Evolutionary conservation across 2,797 vertebrate species (phyloP), one percentile per base, ranked within the genome.

Genomic region (Lithobates pipiens): DNA sequence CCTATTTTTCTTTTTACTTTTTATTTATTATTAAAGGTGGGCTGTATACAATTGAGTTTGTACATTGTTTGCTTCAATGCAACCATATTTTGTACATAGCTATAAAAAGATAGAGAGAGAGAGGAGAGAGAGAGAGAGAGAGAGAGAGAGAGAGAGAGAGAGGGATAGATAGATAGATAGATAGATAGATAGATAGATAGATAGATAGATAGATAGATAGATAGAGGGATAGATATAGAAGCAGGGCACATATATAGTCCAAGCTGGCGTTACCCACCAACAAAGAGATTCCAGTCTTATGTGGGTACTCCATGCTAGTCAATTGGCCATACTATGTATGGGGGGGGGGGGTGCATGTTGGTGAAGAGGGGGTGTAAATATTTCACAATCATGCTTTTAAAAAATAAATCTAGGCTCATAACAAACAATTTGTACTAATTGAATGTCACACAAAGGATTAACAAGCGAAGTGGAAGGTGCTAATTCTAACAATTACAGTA

Each of bases 391-490:
- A 54, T 54, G 50, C 50, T 18, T 54, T 16, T 18, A 54, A 18
- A 54, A 4, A 54, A 54, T 54, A 54, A 54, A 54, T 54, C 13
- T 54, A 18, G 16, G 50, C 50, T 54, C 8, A 67, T 27, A 27
- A 67, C 25, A 67, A 10, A 67, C 25, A 2, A 11, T 9, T 72
- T 93, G 93, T 93, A 92, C 93, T 94, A 89, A 92, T 90, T 91
- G 87, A 90, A 89, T 92, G 82, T 0, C 77, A 88, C 71, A 89
- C 68, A 88, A 89, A 89, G 77, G 88, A 84, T 76, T 93, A 92
- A 93, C 92, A 94, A 89, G 88, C 92, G 92, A 93, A 93, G 90
- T 93, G 90, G 91, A 93, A 88, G 91, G 88, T 57, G 92, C 91
- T 90, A 89, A 91, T 90, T 90, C 89, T 90, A 91, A 93, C 94